Base-by-base conservation (phyloP, 2,888 invertebrate genomes). In the Ommatoiulus sabulosus region DNA sequence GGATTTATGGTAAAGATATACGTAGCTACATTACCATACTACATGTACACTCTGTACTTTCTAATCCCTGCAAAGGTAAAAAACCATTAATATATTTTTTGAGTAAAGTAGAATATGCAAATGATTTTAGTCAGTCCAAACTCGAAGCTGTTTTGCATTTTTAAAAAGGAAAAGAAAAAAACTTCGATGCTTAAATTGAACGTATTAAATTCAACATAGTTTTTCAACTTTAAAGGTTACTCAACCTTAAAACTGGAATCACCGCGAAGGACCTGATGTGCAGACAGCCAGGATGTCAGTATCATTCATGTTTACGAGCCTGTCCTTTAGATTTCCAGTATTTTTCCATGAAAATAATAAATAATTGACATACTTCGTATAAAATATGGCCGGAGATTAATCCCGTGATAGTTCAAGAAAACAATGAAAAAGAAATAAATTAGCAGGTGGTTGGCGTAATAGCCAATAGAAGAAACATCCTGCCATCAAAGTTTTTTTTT, bases 381-480 rank as follows among this genome's bases (percentile, higher is more conserved):
- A 80, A 80, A 80, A 80, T 80, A 80, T 80, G 80, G 35, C 80
- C 24, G 35, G 35, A 80, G 80, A 80, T 80, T 43, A 80, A 80
- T 80, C 80, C 72, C 24, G 8, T 43, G 35, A 43, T 80, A 80
- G 80, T 35, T 8, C 80, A 43, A 24, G 80, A 80, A 80, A 72
- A 72, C 24, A 24, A 43, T 80, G 35, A 80, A 80, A 80, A 80
- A 4, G 15, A 52, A 52, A 10, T 20, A 20, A 24, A 72, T 72
- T 80, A 43, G 80, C 80, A 80, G 80, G 80, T 80, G 80, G 80
- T 80, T 80, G 80, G 24, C 3, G 80, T 80, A 80, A 80, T 80
- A 43, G 80, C 35, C 35, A 80, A 43, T 43, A 80, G 80, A 80
- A 80, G 80, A 80, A 80, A 80, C 80, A 80, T 43, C 80, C 35